These are phyloP conservation scores for Margaritifera margaritifera DNA, from an alignment of 2,888 invertebrate genomes.

Conservation along the genomic window DNA sequence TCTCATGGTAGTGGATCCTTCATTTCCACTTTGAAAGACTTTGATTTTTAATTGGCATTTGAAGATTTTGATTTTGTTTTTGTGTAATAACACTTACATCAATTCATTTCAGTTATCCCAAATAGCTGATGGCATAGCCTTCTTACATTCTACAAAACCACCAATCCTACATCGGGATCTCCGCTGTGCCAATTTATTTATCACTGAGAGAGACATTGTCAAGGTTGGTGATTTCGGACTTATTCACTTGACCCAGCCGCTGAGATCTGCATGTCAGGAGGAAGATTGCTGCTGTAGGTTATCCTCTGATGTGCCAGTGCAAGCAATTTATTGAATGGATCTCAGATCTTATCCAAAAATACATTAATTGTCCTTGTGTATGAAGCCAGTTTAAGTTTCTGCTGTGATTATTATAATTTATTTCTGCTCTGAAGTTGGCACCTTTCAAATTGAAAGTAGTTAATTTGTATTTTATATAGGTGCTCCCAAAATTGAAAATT, in stretches of 20 bases:
- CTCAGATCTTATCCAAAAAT: too few species aligned
- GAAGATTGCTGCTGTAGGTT: conserved; percentile 65
- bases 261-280: conserved; percentile 58
- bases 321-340: too few species aligned
- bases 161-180: conserved; percentile 69
- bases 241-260: conserved; percentile 64
- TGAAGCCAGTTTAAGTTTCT: too few species aligned
- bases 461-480: too few species aligned
- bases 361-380: too few species aligned
- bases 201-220: conserved; percentile 61
- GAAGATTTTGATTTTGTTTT: background rate
- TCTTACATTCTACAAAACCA: conserved; percentile 66
- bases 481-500: too few species aligned
- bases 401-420: too few species aligned
- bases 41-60: background rate
- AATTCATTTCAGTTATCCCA: conserved; percentile 60
- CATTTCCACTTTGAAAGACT: background rate
- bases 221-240: conserved; percentile 69
- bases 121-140: conserved; percentile 68
- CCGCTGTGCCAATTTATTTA: conserved; percentile 66
- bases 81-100: background rate
- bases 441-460: too few species aligned
- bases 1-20: background rate
- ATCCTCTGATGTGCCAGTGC: too few species aligned
- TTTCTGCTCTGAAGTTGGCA: too few species aligned